phyloP scores from a whole-genome alignment of 2,113 vertebrate species.

The Synodontis membranacea region DNA sequence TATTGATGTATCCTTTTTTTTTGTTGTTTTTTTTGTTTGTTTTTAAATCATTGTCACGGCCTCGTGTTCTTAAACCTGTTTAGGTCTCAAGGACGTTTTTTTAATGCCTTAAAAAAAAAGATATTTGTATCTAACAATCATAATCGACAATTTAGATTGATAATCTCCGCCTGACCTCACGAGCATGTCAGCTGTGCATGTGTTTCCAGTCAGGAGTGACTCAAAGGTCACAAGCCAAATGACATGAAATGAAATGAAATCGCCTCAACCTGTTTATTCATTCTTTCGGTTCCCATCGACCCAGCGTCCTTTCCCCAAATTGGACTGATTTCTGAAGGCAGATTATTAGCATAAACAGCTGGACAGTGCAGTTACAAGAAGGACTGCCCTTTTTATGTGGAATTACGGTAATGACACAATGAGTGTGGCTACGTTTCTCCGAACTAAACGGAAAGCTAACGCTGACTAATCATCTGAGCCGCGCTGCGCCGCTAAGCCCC shows the following conservation, averaged over 20 bases:
- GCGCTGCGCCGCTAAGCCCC: conserved; percentile 52
- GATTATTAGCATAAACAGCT: not conserved
- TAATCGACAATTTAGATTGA: conserved; percentile 42
- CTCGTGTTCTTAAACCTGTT: conserved; percentile 26
- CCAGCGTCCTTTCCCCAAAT: not conserved
- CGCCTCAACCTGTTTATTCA: not conserved
- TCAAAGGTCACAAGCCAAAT: not conserved
- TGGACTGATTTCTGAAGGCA: not conserved
- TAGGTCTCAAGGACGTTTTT: conserved; percentile 31
- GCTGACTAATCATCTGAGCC: conserved; percentile 58
- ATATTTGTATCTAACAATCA: conserved; percentile 55
- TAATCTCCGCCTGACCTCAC: conserved; percentile 44
- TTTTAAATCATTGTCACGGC: not conserved
- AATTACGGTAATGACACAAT: conserved; percentile 59
- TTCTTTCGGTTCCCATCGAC: not conserved
- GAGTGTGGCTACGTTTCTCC: conserved; percentile 52
- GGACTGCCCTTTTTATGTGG: not conserved
- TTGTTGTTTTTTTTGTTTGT: not conserved
- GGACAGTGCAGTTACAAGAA: not conserved
- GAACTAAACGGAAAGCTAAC: not conserved
- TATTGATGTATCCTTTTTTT: not conserved
- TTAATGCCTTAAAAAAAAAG: conserved; percentile 51
- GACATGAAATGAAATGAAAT: not conserved
- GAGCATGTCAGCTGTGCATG: conserved; percentile 51
- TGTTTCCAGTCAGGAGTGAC: conserved; percentile 31